Percentiles rank a stretch among this genome's conserved stretches.
Evolutionary conservation across 23 tunicate species (phyloP).

Genomic region (Ciona savignyi): DNA sequence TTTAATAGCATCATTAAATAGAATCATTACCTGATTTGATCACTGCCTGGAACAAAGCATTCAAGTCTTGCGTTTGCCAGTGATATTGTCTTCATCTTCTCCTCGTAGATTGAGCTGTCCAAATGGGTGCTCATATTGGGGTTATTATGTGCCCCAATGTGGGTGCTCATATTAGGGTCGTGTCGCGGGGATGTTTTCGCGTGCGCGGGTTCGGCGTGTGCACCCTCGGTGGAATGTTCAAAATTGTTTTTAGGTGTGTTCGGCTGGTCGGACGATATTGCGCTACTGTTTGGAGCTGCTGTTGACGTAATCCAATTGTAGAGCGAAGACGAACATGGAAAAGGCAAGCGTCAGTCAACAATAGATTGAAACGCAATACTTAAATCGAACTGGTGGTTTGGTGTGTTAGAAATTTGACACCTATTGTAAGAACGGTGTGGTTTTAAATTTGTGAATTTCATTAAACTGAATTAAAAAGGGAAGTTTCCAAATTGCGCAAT

Average conservation of each 20-base stretch:
- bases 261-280: constrained; percentile 36
- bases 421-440: too few relatives aligned
- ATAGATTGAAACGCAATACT: too few relatives aligned
- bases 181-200: neutral
- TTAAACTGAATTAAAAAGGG: too few relatives aligned
- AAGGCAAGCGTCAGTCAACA: too few relatives aligned
- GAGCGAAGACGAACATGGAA: too few relatives aligned
- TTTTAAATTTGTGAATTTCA: too few relatives aligned
- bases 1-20: too few relatives aligned
- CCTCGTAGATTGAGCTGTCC: constrained; percentile 3
- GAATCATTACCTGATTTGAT: constrained; percentile 25
- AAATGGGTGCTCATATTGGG: constrained; percentile 26
- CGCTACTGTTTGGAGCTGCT: constrained; percentile 21
- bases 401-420: too few relatives aligned
- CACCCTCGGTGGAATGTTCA: neutral
- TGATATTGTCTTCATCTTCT: constrained; percentile 6
- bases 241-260: neutral
- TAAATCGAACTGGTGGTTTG: too few relatives aligned
- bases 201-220: neutral
- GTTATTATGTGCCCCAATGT: neutral
- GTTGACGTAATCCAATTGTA: neutral
- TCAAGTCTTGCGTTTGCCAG: constrained; percentile 21
- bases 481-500: too few relatives aligned
- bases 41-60: constrained; percentile 6
- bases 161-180: neutral